Base-by-base conservation (phyloP, 1,140 invertebrate genomes). In the Amphibalanus amphitrite region DNA sequence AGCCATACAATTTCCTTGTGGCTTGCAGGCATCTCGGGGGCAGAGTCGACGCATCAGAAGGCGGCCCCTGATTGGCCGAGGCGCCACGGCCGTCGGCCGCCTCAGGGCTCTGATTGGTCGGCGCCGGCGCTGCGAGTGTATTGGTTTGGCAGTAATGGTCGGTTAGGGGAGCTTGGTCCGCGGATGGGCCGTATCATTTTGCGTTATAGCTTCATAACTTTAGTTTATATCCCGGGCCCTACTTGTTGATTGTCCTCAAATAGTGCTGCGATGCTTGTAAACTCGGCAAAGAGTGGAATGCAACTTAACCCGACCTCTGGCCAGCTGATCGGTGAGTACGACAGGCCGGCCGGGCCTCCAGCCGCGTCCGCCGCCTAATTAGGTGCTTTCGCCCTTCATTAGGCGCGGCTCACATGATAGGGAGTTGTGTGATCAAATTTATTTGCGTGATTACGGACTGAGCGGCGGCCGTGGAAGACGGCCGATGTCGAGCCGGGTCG, bases 171-270 rank as follows among this genome's bases (percentile, higher is more conserved):
- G 47, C 47, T 23, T 23, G 47, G 47, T 8, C 47, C 13, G 47
- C 47, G 47, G 47, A 59, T 59, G 47, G 47, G 47, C 47, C 47
- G 47, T 59, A 59, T 59, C 47, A 59, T 59, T 59, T 59, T 59
- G 47, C 47, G 47, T 59, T 59, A 59, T 59, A 59, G 47, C 47
- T 59, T 59, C 47, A 59, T 59, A 59, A 59, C 47, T 59, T 59
- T 59, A 59, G 47, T 59, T 59, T 59, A 59, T 59, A 59, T 20
- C 47, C 23, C 47, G 47, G 47, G 47, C 47, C 47, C 47, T 59
- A 59, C 47, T 59, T 59, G 47, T 59, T 59, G 47, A 59, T 59
- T 59, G 47, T 59, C 47, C 6, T 59, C 47, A 20, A 59, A 59
- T 59, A 59, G 47, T 59, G 47, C 13, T 23, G 47, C 47, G 6